Evolutionary conservation across 2,113 vertebrate species (phyloP), one percentile per base, ranked within the genome.

Genomic region (Synodontis membranacea): DNA sequence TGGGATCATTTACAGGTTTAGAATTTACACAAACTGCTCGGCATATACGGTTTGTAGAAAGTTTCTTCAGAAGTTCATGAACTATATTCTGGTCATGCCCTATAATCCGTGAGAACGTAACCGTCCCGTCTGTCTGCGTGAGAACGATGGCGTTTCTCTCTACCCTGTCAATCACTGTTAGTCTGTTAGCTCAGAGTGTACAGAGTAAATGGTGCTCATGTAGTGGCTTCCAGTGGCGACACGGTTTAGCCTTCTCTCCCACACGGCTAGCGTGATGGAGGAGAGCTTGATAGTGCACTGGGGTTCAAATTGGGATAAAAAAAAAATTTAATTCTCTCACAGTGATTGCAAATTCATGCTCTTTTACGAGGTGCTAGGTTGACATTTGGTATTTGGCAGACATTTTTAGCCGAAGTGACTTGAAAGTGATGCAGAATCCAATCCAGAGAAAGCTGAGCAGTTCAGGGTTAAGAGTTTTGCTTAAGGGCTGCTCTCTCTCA

Each of bases 341-440:
- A 37, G 15, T 11, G 50, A 79, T 54, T 79, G 76, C 48, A 79
- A 54, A 52, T 79, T 31, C 74, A 79, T 79, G 76, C 48, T 37
- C 50, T 79, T 54, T 80, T 56, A 37, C 19, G 31, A 56, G 34
- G 46, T 46, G 15, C 23, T 14, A 46, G 11, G 5, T 58, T 21
- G 52, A 39, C 50, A 58, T 56, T 79, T 1, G 31, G 48, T 54
- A 12, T 56, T 37, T 80, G 54, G 78, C 52, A 58, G 78, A 42
- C 23, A 6, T 58, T 80, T 58, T 79, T 50, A 78, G 50, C 44
- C 7, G 25, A 31, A 78, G 46, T 78, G 74, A 52, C 74, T 78
- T 78, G 74, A 78, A 78, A 78, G 74, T 78, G 46, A 78, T 78
- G 46, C 74, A 78, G 74, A 78, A 78, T 78, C 46, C 74, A 78